Base-by-base conservation (phyloP, 2,113 vertebrate species). In the Phylloscopus whistleri region DNA sequence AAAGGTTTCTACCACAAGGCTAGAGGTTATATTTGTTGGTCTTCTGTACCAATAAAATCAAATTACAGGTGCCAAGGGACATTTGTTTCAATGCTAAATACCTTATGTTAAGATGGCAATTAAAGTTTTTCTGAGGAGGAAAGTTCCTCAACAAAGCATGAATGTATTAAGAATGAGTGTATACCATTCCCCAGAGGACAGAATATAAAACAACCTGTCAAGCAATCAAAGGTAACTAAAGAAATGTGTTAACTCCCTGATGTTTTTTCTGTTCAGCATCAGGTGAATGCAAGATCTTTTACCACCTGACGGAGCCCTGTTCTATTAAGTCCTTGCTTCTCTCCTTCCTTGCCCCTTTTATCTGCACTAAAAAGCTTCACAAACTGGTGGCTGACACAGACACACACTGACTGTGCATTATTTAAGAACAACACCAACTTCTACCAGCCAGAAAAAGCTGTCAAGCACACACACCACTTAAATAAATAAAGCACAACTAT, bases 141-240 rank as follows among this genome's bases (percentile, higher is more conserved):
- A 96, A 94, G 68, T 93, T 96, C 73, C 90, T 84, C 60, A 87
- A 83, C 60, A 93, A 94, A 93, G 91, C 80, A 41, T 39, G 39
- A 90, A 94, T 35, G 82, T 37, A 94, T 95, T 91, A 96, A 93
- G 64, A 94, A 75, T 1, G 9, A 78, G 75, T 85, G 75, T 85
- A 96, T 39, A 86, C 30, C 55, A 16, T 94, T 89, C 95, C 88
- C 90, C 37, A 94, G 52, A 94, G 87, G 52, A 95, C 44, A 93
- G 84, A 93, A 96, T 89, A 96, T 41, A 96, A 88, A 96, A 96
- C 83, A 95, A 74, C 46, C 56, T 91, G 88, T 93, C 89, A 95
- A 95, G 70, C 70, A 96, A 84, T 97, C 93, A 90, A 69, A 90
- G 88, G 90, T 78, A 96, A 94, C 67, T 92, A 95, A 96, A 96